Base-by-base conservation (phyloP, 2,888 invertebrate genomes). In the Anodontia alba region DNA sequence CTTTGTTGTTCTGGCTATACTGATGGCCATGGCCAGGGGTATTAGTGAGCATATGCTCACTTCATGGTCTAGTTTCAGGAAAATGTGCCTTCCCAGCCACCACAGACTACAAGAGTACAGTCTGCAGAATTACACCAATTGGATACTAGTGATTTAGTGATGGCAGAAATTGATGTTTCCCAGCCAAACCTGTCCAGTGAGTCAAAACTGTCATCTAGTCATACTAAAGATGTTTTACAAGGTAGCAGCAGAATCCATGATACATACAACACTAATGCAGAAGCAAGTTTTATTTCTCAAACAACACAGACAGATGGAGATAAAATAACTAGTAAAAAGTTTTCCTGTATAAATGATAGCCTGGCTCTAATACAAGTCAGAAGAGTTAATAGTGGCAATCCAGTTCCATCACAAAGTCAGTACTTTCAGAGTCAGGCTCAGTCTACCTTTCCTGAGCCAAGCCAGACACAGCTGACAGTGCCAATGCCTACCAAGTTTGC, bases 241-340 rank as follows among this genome's bases (percentile, higher is more conserved):
- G 38, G 12, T 12, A 38, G 38, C 38, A 8, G 12, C 38, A 38
- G 38, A 38, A 38, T 38, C 38, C 20, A 70, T 36, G 79, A 80
- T 36, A 43, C 46, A 23, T 62, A 81, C 46, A 69, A 86, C 78
- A 84, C 81, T 67, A 87, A 85, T 81, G 86, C 87, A 78, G 46
- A 46, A 10, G 26, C 7, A 12, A 54, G 54, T 26, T 54, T 26
- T 3, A 23, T 54, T 23, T 26, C 54, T 8, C 54, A 54, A 26
- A 26, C 54, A 26, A 5, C 5, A 26, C 23, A 54, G 12, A 26
- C 7, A 8, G 23, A 26, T 33, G 26, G 33, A 8, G 7, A 8
- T 33, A 23, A 20, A 12, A 23, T 3, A 10, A 29, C 2, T n/a
- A 33, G 33, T 17, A 33, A 17, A 23, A 67, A 33, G n/a, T 54